Percentiles rank a stretch among this genome's conserved stretches.
Conservation (phyloP, 92 coral and sea anemone genomes). For the Umimayanthus kanabou region DNA sequence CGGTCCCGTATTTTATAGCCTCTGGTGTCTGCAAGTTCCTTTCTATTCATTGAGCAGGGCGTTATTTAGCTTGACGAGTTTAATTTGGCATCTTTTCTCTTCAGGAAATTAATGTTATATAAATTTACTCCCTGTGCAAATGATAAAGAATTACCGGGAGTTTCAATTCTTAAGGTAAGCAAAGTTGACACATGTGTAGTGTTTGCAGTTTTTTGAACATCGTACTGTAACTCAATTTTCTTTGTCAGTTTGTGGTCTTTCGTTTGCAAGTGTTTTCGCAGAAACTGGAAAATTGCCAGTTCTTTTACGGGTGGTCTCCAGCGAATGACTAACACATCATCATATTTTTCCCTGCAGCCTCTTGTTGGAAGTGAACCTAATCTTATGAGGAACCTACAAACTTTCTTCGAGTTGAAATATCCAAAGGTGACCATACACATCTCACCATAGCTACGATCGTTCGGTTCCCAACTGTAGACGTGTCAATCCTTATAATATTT, state of each 20-base stretch:
- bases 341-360: constrained; percentile 61
- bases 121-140: constrained; percentile 58
- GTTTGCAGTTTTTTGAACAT: background rate
- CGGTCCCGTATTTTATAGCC: background rate
- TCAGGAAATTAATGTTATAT: constrained; percentile 74
- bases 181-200: background rate
- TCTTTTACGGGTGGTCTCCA: background rate
- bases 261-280: constrained; percentile 4
- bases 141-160: constrained; percentile 83
- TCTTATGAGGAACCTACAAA: constrained; percentile 80
- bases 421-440: constrained; percentile 65
- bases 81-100: background rate
- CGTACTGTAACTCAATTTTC: background rate
- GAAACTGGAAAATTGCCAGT: constrained; percentile 1
- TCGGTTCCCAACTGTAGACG: background rate
- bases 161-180: constrained; percentile 81
- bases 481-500: background rate
- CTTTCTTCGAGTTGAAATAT: constrained; percentile 89
- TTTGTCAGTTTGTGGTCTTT: background rate
- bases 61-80: background rate
- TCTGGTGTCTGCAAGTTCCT: background rate
- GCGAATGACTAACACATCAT: background rate
- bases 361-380: constrained; percentile 93
- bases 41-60: background rate
- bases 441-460: background rate